These are phyloP conservation scores for Tenthredo mesomela DNA, from an alignment of 2,888 invertebrate species.

Conservation along the genomic window DNA sequence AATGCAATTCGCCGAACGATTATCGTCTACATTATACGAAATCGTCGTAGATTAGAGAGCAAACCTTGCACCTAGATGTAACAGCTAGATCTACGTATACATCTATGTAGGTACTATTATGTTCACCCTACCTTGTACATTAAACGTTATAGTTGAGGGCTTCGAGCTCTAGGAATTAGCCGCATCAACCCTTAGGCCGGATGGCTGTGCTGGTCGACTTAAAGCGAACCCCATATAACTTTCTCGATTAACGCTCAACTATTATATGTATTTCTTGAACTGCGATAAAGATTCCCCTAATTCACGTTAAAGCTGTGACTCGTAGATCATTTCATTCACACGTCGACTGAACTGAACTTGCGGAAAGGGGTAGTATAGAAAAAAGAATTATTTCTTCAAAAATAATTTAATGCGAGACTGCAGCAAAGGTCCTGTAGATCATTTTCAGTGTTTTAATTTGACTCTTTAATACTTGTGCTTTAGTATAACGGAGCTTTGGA, in stretches of 20 bases:
- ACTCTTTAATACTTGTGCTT: neutral
- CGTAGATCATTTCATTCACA: neutral
- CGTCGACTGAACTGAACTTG: neutral
- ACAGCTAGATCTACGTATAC: neutral
- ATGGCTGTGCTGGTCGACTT: slow-evolving; percentile 17
- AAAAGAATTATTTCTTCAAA: too few species aligned
- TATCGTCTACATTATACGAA: slow-evolving; percentile 6
- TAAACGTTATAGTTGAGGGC: slow-evolving; percentile 7
- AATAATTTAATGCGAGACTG: neutral
- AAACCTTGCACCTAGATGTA: neutral
- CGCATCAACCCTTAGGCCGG: slow-evolving; percentile 23
- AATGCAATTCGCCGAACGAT: slow-evolving; percentile 39
- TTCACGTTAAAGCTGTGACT: neutral
- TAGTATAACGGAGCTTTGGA: slow-evolving; percentile 17
- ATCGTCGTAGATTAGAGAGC: slow-evolving; percentile 20
- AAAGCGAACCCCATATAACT: slow-evolving; percentile 19
- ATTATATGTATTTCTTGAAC: slow-evolving; percentile 41
- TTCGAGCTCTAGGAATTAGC: slow-evolving; percentile 22
- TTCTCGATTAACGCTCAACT: slow-evolving; percentile 37
- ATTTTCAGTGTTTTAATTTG: neutral
- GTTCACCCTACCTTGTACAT: slow-evolving; percentile 26
- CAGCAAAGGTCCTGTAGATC: neutral
- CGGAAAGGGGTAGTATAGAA: neutral
- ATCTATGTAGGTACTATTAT: neutral
- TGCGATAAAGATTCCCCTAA: slow-evolving; percentile 17